Conservation (phyloP, 2,113 vertebrate species). For the Blennius ocellaris region DNA sequence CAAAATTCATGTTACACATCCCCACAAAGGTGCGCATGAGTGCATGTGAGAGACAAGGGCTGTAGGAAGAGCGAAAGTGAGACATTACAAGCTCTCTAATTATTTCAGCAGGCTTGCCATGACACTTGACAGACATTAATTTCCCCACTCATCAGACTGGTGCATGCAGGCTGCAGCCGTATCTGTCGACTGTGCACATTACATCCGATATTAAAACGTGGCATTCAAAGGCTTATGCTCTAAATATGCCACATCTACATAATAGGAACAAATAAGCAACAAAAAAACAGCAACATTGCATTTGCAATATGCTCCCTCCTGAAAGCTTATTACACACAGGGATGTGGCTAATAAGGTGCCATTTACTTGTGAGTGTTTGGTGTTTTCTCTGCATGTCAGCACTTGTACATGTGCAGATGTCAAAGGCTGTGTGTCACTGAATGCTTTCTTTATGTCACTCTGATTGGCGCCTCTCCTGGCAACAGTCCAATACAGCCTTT, state of each 20-base stretch:
- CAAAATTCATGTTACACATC: background rate
- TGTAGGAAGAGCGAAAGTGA: background rate
- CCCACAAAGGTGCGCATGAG: background rate
- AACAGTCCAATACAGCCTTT: conserved; percentile 36
- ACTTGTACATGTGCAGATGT: background rate
- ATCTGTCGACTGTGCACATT: conserved; percentile 35
- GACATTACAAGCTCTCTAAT: conserved; percentile 22
- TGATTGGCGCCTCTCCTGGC: conserved; percentile 47
- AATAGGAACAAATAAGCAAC: conserved; percentile 2
- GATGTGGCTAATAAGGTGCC: conserved; percentile 33
- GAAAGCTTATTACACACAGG: conserved; percentile 1
- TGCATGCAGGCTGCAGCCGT: background rate
- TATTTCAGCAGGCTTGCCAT: conserved; percentile 4
- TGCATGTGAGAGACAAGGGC: background rate
- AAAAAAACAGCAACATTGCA: conserved; percentile 3
- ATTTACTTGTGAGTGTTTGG: conserved; percentile 18
- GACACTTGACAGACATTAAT: conserved; percentile 30
- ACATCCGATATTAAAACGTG: conserved; percentile 37
- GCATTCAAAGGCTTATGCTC: conserved; percentile 32
- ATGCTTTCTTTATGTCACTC: conserved; percentile 51
- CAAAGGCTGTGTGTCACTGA: background rate
- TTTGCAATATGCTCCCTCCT: conserved; percentile 11
- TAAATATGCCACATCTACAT: conserved; percentile 36
- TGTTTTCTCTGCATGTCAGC: conserved; percentile 13
- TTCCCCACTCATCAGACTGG: background rate